These are phyloP conservation scores for Malthinus flaveolus DNA, from an alignment of 2,888 invertebrate species.

Conservation along the genomic window DNA sequence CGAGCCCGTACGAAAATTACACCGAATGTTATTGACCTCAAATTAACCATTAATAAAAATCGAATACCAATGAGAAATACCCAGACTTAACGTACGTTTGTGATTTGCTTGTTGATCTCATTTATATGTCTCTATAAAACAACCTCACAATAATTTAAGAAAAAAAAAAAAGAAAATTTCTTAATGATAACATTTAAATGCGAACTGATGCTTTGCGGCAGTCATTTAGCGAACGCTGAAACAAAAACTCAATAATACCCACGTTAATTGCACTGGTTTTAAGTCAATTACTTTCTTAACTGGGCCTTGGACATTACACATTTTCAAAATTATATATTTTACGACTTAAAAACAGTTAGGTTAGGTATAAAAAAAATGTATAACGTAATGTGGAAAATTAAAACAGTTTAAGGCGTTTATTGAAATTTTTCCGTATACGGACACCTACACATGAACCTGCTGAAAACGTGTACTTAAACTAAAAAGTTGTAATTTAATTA, in stretches of 20 bases:
- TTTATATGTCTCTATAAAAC: constrained; percentile 50
- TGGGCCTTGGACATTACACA: constrained; percentile 9
- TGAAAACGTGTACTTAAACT: too few relatives aligned
- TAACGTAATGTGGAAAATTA: too few relatives aligned
- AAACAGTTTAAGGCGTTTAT: too few relatives aligned
- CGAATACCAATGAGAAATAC: constrained; percentile 31
- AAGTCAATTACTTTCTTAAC: constrained; percentile 43
- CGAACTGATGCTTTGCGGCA: constrained; percentile 39
- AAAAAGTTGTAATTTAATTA: too few relatives aligned
- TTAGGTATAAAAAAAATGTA: too few relatives aligned
- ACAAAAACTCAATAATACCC: constrained; percentile 43
- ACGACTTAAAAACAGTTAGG: too few relatives aligned
- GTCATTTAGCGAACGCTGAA: constrained; percentile 42
- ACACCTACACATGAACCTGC: too few relatives aligned
- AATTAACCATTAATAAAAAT: constrained; percentile 18
- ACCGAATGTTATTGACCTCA: constrained; percentile 11
- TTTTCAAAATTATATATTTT: too few relatives aligned
- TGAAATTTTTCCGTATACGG: too few relatives aligned
- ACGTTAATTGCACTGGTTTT: constrained; percentile 45
- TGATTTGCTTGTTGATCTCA: constrained; percentile 38
- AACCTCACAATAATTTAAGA: constrained; percentile 36
- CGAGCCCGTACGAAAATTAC: too few relatives aligned
- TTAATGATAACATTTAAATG: constrained; percentile 50
- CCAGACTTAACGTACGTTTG: constrained; percentile 29
- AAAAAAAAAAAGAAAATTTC: constrained; percentile 31